These are phyloP conservation scores for Holothuria leucospilota DNA, from an alignment of 53 echinoderm and acorn worm genomes.

Conservation along the genomic window DNA sequence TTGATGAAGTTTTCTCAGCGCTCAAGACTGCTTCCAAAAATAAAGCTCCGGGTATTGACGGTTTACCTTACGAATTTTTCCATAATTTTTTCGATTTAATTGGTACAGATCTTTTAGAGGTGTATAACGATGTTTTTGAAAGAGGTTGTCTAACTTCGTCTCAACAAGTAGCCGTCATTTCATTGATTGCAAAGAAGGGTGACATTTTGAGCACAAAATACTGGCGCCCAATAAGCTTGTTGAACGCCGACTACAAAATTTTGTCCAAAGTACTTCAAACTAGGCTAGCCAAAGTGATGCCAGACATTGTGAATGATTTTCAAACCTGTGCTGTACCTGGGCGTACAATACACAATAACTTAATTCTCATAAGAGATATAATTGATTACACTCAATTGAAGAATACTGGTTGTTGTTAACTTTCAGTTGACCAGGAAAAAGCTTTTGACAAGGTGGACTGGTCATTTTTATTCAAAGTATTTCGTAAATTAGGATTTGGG, in stretches of 20 bases:
- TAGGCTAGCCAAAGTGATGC: constrained; percentile 24
- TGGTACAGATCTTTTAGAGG: not conserved
- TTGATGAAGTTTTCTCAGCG: no score
- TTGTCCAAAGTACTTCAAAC: constrained; percentile 54
- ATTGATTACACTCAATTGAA: constrained; percentile 42
- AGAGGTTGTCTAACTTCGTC: not conserved
- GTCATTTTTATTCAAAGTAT: not conserved
- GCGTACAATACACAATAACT: constrained; percentile 26
- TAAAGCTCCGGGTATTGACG: not conserved
- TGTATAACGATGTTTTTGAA: not conserved
- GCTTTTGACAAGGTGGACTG: not conserved
- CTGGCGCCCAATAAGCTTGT: not conserved
- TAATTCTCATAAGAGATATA: constrained; percentile 13
- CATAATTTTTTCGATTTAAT: not conserved
- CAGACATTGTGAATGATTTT: not conserved
- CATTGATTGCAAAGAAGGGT: not conserved
- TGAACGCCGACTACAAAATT: constrained; percentile 64
- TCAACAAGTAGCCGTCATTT: not conserved
- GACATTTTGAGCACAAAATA: not conserved
- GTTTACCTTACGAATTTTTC: not conserved
- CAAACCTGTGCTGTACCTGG: constrained; percentile 37
- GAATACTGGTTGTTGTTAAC: not conserved
- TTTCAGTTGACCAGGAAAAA: not conserved
- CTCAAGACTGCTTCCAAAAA: not conserved
- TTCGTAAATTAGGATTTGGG: not conserved